phyloP scores from a whole-genome alignment of 2,888 invertebrate genomes.

The Watsonalla binaria region DNA sequence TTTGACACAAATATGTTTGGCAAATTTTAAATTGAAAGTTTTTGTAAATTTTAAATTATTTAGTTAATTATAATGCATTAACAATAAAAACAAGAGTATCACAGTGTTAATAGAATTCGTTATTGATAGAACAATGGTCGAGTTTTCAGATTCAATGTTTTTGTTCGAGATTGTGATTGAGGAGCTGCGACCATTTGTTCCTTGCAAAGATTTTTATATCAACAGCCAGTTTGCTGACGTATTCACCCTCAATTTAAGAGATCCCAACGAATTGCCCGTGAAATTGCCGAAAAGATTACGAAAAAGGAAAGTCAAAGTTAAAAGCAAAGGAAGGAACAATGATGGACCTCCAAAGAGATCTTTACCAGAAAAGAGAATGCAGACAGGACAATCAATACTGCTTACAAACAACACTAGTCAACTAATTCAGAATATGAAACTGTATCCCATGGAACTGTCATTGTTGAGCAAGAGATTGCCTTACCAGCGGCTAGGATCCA shows the following conservation, averaged over 20 bases:
- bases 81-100: neutral
- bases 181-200: conserved; percentile 39
- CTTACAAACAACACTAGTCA: conserved; percentile 30
- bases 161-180: conserved; percentile 55
- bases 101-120: conserved; percentile 8
- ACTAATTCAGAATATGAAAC: conserved; percentile 45
- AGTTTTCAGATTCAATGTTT: conserved; percentile 55
- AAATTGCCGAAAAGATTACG: conserved; percentile 10
- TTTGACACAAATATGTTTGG: conserved; percentile 29
- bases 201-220: conserved; percentile 42
- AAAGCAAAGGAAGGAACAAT: conserved; percentile 22
- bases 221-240: conserved; percentile 50
- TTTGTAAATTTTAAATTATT: conserved; percentile 10
- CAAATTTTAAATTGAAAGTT: conserved; percentile 41
- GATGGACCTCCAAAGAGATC: conserved; percentile 12
- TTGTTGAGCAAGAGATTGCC: conserved; percentile 32
- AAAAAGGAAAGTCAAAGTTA: conserved; percentile 25
- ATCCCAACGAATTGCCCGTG: conserved; percentile 26
- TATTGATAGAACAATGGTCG: conserved; percentile 40
- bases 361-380: conserved; percentile 19
- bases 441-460: conserved; percentile 48
- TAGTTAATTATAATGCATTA: conserved; percentile 1
- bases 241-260: conserved; percentile 46
- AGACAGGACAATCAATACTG: conserved; percentile 37
- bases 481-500: conserved; percentile 31